Evolutionary conservation across 2,113 vertebrate genomes (phyloP), one percentile per base, ranked within the genome.

Genomic region (Catharus fuscescens): DNA sequence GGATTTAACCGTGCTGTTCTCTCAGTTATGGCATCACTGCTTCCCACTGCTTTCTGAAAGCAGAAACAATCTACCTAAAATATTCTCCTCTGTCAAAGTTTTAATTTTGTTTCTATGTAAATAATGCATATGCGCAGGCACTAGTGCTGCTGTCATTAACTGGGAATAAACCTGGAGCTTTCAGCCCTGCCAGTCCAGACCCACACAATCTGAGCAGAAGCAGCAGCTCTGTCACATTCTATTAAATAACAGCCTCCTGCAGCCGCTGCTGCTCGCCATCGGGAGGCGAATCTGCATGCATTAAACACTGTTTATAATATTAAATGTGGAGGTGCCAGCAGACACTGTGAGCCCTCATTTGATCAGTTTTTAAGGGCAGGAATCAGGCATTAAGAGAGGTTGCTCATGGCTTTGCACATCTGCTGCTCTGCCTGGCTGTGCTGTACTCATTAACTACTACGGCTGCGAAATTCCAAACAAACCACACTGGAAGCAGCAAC

Each of bases 21-120:
- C 72, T 83, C 53, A 61, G 54, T 85, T 85, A 34, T 0, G 0
- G 59, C 62, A 52, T 66, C 34, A 10, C 38, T 54, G 52, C 69
- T 78, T 94, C 77, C 67, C 73, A 72, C 42, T 34, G 78, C 47
- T 85, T 79, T 61, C 78, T 70, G 64, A 90, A 96, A 93, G 71
- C 71, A 80, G 79, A 92, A 95, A 62, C 26, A 74, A 88, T 54
- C 60, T 42, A 56, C 71, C 11, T 26, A 78, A 96, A 95, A 86
- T 77, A 83, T 72, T 85, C 73, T 93, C 54, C 38, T 52, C 87
- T 73, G 74, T 59, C 79, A 57, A 71, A 86, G 47, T 86, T 94
- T 96, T 78, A 94, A 92, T 95, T 92, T 80, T 73, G 29, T 92
- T 94, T 88, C 76, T 48, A 45, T 77, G 81, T 80, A 95, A 95